These are phyloP conservation scores for Rhopilema esculentum DNA, from an alignment of 30 jellyfish, hydroid and myxozoan species.

Conservation along the genomic window DNA sequence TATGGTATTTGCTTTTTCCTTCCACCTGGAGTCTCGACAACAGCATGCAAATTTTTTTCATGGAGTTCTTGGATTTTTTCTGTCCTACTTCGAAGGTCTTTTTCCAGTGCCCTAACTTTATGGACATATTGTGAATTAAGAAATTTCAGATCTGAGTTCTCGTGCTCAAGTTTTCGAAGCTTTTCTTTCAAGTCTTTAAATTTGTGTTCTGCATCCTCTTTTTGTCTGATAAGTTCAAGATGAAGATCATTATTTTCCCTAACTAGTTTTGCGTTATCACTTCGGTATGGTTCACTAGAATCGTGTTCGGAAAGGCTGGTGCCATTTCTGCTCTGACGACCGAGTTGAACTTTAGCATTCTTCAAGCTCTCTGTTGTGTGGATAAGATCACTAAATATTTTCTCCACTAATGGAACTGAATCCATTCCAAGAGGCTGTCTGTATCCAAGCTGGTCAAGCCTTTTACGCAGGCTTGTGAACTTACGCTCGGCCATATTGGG, in stretches of 20 bases:
- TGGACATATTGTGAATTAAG: conserved; percentile 89
- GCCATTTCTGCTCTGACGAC: conserved; percentile 45
- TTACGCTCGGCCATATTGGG: conserved; percentile 82
- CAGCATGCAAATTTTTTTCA: conserved; percentile 91
- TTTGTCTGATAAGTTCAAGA: conserved; percentile 74
- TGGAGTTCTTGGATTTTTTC: conserved; percentile 82
- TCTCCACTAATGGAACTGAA: conserved; percentile 95
- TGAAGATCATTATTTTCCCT: conserved; percentile 95
- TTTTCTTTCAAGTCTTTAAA: conserved; percentile 62
- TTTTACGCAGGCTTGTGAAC: conserved; percentile 76
- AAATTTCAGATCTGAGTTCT: conserved; percentile 87
- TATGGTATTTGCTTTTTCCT: conserved; percentile 84
- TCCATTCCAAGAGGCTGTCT: conserved; percentile 97
- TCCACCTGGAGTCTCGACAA: conserved; percentile 98
- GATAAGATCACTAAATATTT: conserved; percentile 87
- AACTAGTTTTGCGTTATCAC: conserved; percentile 90
- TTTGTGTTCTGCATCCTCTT: conserved; percentile 75
- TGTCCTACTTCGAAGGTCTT: conserved; percentile 80
- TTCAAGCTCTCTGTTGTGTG: conserved; percentile 97
- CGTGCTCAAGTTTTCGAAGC: conserved; percentile 79
- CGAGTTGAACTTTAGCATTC: conserved; percentile 65
- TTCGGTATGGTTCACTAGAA: conserved; percentile 82
- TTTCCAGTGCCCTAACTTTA: conserved; percentile 81
- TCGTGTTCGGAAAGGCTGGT: conserved; percentile 50
- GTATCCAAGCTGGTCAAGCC: conserved; percentile 97